A percentile compares a stretch with the other conserved stretches of the same genome.
Evolutionary conservation across 2,797 vertebrate species (phyloP).

Genomic region (Chaetodon trifasciatus): DNA sequence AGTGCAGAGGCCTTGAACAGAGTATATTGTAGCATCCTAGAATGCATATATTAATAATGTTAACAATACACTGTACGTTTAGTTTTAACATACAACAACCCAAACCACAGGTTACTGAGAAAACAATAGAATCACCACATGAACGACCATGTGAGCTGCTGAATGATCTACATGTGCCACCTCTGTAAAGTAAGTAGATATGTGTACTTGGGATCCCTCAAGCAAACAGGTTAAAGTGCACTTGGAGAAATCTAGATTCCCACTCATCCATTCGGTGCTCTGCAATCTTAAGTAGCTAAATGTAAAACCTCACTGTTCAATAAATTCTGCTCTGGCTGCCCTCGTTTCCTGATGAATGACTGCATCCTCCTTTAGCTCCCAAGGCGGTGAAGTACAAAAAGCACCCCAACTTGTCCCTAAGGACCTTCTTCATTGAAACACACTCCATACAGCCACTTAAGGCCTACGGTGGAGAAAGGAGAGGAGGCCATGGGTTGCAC

Average conservation of each 20-base stretch:
- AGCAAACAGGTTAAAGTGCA: background rate
- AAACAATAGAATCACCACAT: background rate
- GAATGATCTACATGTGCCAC: background rate
- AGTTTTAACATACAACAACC: background rate
- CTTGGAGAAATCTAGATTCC: background rate
- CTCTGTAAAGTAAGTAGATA: background rate
- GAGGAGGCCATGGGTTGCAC: constrained; percentile 47
- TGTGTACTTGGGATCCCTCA: background rate
- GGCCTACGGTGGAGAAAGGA: constrained; percentile 58
- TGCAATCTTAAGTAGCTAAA: constrained; percentile 24
- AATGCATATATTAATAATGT: background rate
- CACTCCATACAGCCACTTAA: constrained; percentile 63
- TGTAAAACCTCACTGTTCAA: constrained; percentile 13
- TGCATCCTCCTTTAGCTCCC: constrained; percentile 42
- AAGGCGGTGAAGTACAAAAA: constrained; percentile 49
- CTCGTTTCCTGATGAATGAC: constrained; percentile 44
- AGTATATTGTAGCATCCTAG: background rate
- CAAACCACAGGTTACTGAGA: background rate
- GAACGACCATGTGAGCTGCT: background rate
- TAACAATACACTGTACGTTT: constrained; percentile 2
- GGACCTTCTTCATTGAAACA: constrained; percentile 52
- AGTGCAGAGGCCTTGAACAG: background rate
- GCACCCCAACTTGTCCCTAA: constrained; percentile 47
- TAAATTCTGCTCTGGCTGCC: constrained; percentile 25
- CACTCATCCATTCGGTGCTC: background rate